Percentiles rank a stretch among this genome's conserved stretches.
Conservation (phyloP, 2,888 invertebrate species). For the Pyrrhosoma nymphula region DNA sequence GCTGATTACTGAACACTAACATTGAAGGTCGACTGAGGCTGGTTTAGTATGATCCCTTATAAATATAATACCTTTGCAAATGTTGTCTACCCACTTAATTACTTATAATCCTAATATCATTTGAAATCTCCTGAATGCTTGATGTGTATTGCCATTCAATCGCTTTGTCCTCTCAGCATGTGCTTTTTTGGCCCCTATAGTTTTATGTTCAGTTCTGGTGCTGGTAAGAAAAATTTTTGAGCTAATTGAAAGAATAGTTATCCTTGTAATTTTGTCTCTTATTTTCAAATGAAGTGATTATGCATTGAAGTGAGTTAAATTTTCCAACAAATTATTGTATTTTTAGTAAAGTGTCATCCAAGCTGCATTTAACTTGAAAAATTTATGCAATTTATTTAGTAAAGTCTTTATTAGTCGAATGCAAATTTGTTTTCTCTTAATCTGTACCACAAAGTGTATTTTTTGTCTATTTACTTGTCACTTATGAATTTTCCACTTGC, state of each 20-base stretch:
- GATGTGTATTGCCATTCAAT: background rate
- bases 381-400: background rate
- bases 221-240: background rate
- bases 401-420: background rate
- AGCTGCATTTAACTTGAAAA: background rate
- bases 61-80: background rate
- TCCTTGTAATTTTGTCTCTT: background rate
- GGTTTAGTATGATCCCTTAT: background rate
- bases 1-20: background rate
- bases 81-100: background rate
- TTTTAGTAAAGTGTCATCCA: background rate
- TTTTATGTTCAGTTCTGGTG: constrained; percentile 23
- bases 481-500: too few relatives aligned
- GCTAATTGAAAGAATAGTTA: background rate
- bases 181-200: background rate
- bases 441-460: background rate
- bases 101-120: background rate
- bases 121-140: constrained; percentile 16
- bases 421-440: background rate
- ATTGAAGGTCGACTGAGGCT: background rate
- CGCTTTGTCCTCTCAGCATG: constrained; percentile 17
- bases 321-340: background rate
- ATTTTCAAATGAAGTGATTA: background rate
- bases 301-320: background rate
- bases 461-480: too few relatives aligned